These are phyloP conservation scores for Petrocephalus microphthalmus DNA, from an alignment of 2,113 vertebrate species.

Conservation along the genomic window DNA sequence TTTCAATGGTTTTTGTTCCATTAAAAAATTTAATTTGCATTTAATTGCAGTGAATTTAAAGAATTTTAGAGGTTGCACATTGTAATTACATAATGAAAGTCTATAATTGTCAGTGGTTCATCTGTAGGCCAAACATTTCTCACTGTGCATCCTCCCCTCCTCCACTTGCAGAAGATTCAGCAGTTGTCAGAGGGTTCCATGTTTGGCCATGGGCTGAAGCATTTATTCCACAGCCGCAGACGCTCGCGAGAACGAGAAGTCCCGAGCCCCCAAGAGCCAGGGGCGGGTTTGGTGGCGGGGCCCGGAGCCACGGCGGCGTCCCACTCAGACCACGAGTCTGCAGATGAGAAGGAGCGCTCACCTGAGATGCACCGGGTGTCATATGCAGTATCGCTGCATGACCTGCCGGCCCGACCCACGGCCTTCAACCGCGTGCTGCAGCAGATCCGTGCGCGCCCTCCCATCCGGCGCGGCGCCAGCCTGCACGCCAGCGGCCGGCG, in stretches of 20 bases:
- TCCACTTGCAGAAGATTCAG: slow-evolving; percentile 66
- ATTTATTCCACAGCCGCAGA: slow-evolving; percentile 75
- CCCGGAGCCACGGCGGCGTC: slow-evolving; percentile 25
- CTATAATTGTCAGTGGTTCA: background rate
- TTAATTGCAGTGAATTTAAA: background rate
- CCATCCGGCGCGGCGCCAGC: slow-evolving; percentile 71
- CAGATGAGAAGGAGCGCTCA: slow-evolving; percentile 71
- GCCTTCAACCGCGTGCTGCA: slow-evolving; percentile 77
- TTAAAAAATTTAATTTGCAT: background rate
- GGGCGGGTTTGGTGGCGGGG: slow-evolving; percentile 21
- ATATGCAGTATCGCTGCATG: slow-evolving; percentile 72
- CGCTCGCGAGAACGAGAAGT: slow-evolving; percentile 68
- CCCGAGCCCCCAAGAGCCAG: slow-evolving; percentile 53
- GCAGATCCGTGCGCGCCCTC: slow-evolving; percentile 73
- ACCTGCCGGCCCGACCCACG: slow-evolving; percentile 68
- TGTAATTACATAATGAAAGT: background rate
- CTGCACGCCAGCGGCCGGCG: slow-evolving; percentile 53
- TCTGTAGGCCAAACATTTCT: slow-evolving; percentile 12
- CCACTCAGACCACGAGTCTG: slow-evolving; percentile 67
- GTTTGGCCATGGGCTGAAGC: slow-evolving; percentile 78
- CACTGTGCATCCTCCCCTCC: background rate
- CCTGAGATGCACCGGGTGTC: slow-evolving; percentile 78
- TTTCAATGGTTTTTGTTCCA: background rate
- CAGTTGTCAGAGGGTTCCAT: slow-evolving; percentile 76
- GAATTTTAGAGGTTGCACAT: background rate